Conservation (phyloP, 2,113 vertebrate species). For the Perca flavescens region DNA sequence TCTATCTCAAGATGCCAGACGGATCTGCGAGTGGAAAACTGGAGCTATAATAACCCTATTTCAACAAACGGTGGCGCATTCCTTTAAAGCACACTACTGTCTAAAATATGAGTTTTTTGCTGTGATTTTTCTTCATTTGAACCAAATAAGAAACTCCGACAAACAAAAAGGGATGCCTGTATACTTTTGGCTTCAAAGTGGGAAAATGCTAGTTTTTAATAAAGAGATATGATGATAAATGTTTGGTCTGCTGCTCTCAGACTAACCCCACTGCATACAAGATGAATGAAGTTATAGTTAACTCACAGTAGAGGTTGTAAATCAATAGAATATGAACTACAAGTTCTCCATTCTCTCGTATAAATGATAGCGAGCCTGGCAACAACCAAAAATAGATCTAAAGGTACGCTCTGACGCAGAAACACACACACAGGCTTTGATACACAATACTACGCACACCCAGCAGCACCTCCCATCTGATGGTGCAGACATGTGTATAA, state of each 20-base stretch:
- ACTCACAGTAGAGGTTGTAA: background rate
- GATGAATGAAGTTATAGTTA: background rate
- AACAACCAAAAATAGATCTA: slow-evolving; percentile 34
- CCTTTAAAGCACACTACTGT: background rate
- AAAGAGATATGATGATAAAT: background rate
- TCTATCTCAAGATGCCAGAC: too few species aligned
- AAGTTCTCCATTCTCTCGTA: background rate
- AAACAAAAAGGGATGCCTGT: background rate
- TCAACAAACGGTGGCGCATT: too few species aligned
- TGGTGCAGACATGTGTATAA: slow-evolving; percentile 6
- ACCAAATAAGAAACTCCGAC: background rate
- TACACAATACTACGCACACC: background rate
- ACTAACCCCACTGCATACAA: background rate
- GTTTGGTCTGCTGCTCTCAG: background rate
- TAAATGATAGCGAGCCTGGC: background rate
- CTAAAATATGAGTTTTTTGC: background rate
- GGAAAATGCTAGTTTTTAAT: background rate
- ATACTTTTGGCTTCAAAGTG: background rate
- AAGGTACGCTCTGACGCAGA: background rate
- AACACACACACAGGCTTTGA: background rate
- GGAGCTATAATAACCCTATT: too few species aligned
- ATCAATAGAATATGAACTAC: background rate
- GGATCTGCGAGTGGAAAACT: too few species aligned
- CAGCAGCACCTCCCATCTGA: slow-evolving; percentile 23
- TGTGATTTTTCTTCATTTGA: too few species aligned